phyloP scores from a whole-genome alignment of 2,113 vertebrate species.

The Petrocephalus zakoni region DNA sequence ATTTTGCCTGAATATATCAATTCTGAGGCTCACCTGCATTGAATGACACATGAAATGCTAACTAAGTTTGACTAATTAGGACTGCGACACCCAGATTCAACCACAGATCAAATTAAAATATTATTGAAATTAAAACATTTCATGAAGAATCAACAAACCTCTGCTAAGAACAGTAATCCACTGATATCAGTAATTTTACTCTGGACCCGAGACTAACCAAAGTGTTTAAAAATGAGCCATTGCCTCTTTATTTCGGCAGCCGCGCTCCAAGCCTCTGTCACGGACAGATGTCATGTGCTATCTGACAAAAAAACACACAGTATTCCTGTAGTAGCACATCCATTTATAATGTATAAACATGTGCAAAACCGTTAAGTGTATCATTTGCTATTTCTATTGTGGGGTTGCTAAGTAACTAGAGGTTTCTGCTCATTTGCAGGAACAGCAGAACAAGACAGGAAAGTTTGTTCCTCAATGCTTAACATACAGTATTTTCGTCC shows the following conservation, averaged over 20 bases:
- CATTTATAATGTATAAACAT: background rate
- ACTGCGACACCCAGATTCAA: background rate
- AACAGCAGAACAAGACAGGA: background rate
- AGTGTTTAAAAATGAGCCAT: background rate
- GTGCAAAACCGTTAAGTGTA: background rate
- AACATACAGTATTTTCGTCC: background rate
- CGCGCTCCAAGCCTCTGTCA: background rate
- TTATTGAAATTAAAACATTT: background rate
- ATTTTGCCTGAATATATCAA: background rate
- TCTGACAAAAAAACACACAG: constrained; percentile 4
- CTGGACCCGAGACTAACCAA: background rate
- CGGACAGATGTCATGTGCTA: background rate
- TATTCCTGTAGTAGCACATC: background rate
- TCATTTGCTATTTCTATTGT: background rate
- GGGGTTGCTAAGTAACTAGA: background rate
- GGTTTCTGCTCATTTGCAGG: background rate
- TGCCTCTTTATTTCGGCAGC: background rate
- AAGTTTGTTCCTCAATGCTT: background rate
- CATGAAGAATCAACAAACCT: background rate
- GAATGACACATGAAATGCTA: background rate
- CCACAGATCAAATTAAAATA: constrained; percentile 9
- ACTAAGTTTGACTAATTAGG: background rate
- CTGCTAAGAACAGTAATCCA: background rate
- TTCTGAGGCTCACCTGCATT: background rate
- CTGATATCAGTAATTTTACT: background rate